Evolutionary conservation across 2,797 vertebrate species (phyloP).

Genomic region (Halcyon leucocephala): DNA sequence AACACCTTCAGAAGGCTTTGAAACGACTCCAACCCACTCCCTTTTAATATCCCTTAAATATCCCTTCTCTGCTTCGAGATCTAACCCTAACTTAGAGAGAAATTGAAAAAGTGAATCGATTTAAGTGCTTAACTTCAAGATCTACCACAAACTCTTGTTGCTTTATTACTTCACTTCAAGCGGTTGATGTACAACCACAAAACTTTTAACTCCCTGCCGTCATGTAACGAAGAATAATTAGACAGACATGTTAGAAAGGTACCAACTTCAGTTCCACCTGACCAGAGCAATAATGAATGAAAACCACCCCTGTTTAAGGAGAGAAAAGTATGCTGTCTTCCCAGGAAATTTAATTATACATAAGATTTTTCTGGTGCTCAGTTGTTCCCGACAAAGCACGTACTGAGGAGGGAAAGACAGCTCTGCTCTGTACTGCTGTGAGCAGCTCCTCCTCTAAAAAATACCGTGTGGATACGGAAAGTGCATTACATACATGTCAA

Average conservation of each 20-base stretch:
- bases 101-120: background rate
- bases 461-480: background rate
- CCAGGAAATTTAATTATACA: conserved; percentile 29
- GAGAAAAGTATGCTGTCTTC: conserved; percentile 1
- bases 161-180: background rate
- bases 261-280: background rate
- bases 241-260: background rate
- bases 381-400: background rate
- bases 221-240: background rate
- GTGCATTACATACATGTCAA: background rate
- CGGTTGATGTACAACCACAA: background rate
- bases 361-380: background rate
- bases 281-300: background rate
- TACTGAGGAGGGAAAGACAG: background rate
- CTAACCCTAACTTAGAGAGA: conserved; percentile 2
- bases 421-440: background rate
- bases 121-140: background rate
- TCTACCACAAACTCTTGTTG: background rate
- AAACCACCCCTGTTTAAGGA: background rate
- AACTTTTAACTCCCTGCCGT: conserved; percentile 10
- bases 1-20: background rate
- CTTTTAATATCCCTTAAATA: background rate
- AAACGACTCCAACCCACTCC: background rate
- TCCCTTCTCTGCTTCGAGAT: background rate
- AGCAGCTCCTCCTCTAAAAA: conserved; percentile 32